Percentiles rank a stretch among this genome's conserved stretches.
Evolutionary conservation across 37 sponge, comb jelly and placozoan genomes (phyloP).

Genomic region (Geodia barretti): DNA sequence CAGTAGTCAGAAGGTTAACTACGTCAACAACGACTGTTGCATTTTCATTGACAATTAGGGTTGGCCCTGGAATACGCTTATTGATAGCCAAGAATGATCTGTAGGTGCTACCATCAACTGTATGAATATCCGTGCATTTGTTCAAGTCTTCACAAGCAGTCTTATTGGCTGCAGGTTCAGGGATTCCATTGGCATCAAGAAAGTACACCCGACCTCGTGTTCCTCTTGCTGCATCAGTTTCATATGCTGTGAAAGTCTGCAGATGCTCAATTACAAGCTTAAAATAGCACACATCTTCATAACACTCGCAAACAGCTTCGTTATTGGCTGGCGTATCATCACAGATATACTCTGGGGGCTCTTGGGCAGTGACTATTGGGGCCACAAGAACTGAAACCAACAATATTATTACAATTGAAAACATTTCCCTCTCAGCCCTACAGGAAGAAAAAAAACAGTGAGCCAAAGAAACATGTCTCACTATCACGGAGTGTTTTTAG

Average conservation of each 20-base stretch:
- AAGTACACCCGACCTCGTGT: slow-evolving; percentile 2
- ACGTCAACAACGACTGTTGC: slow-evolving; percentile 30
- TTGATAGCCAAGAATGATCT: slow-evolving; percentile 58
- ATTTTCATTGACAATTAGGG: slow-evolving; percentile 47
- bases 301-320: slow-evolving; percentile 16
- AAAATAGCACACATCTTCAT: slow-evolving; percentile 31
- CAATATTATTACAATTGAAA: too few species aligned
- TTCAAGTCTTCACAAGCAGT: not conserved
- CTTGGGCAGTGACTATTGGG: too few species aligned
- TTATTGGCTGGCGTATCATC: not conserved
- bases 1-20: slow-evolving; percentile 9
- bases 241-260: slow-evolving; percentile 57
- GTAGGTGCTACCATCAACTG: slow-evolving; percentile 24
- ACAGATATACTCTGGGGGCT: not conserved
- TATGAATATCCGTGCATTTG: not conserved
- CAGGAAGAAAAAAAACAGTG: too few species aligned
- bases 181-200: slow-evolving; percentile 1
- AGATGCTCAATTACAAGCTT: slow-evolving; percentile 52
- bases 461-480: too few species aligned
- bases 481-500: too few species aligned
- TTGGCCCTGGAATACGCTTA: slow-evolving; percentile 63
- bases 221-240: not conserved
- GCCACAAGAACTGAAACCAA: too few species aligned
- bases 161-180: not conserved
- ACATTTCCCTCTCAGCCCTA: too few species aligned